phyloP scores from a whole-genome alignment of 2,888 invertebrate species.

The Orthosia gracilis region DNA sequence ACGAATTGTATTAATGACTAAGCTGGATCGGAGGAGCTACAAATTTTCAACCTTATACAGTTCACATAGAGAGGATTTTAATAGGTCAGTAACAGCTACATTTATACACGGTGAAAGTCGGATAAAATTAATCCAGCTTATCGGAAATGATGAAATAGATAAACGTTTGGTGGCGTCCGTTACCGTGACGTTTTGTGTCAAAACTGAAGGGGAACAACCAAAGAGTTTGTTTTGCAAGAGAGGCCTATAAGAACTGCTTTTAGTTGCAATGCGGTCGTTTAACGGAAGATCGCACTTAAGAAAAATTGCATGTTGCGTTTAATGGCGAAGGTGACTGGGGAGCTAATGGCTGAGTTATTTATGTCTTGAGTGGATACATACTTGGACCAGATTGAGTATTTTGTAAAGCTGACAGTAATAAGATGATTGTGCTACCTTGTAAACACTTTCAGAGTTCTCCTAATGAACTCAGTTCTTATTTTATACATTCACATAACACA shows the following conservation, averaged over 20 bases:
- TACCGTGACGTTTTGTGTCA: slow-evolving; percentile 73
- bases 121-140: slow-evolving; percentile 60
- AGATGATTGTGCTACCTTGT: neutral
- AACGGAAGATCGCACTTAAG: slow-evolving; percentile 39
- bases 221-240: slow-evolving; percentile 59
- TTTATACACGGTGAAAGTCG: slow-evolving; percentile 70
- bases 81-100: slow-evolving; percentile 26
- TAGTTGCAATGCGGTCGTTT: slow-evolving; percentile 35
- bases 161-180: slow-evolving; percentile 52
- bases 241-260: slow-evolving; percentile 39
- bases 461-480: no score
- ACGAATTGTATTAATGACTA: slow-evolving; percentile 8
- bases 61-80: slow-evolving; percentile 22
- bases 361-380: neutral
- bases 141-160: slow-evolving; percentile 54
- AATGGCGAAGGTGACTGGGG: neutral
- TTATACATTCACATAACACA: no score
- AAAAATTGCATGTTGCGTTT: slow-evolving; percentile 36
- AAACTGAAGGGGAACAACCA: slow-evolving; percentile 61
- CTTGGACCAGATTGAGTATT: neutral
- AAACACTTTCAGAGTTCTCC: neutral
- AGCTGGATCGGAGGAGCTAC: slow-evolving; percentile 35
- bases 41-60: slow-evolving; percentile 28
- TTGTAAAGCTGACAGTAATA: neutral
- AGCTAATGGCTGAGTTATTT: slow-evolving; percentile 10